Evolutionary conservation across 2,888 invertebrate genomes (phyloP).

Genomic region (Dicycla oo): DNA sequence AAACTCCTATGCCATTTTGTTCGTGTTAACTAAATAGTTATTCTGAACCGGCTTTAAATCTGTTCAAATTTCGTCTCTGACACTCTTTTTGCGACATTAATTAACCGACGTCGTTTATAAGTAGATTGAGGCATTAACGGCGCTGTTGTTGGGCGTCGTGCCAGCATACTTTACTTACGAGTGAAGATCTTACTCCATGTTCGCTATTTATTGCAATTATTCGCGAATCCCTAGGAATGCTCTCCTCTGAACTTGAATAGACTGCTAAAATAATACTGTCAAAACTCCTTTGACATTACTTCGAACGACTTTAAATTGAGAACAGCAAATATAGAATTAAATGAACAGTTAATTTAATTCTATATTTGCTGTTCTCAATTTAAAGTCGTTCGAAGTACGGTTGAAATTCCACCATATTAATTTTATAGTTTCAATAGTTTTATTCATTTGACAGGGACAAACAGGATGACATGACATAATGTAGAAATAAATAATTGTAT

Average conservation of each 20-base stretch:
- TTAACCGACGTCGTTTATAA: slow-evolving; percentile 72
- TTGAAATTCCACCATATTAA: no score
- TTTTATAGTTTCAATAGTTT: no score
- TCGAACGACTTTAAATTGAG: slow-evolving; percentile 51
- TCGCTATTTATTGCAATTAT: slow-evolving; percentile 81
- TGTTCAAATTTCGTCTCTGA: slow-evolving; percentile 56
- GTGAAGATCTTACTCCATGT: slow-evolving; percentile 70
- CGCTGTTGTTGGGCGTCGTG: slow-evolving; percentile 73
- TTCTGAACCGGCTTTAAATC: slow-evolving; percentile 51
- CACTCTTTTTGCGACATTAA: slow-evolving; percentile 67
- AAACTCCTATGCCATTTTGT: slow-evolving; percentile 33
- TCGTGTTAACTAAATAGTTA: slow-evolving; percentile 42
- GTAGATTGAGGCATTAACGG: slow-evolving; percentile 74
- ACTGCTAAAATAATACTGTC: slow-evolving; percentile 64
- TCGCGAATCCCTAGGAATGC: slow-evolving; percentile 72
- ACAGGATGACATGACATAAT: no score
- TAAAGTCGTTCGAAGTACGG: slow-evolving; percentile 43
- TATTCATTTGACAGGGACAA: no score
- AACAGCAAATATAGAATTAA: slow-evolving; percentile 48
- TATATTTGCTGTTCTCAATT: slow-evolving; percentile 52
- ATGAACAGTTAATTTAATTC: slow-evolving; percentile 56
- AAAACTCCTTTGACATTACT: slow-evolving; percentile 47
- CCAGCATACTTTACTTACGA: slow-evolving; percentile 74
- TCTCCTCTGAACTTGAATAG: slow-evolving; percentile 69
- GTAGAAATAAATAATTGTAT: no score